Evolutionary conservation across 2,888 invertebrate genomes (phyloP).

Genomic region (Tiphia femorata): DNA sequence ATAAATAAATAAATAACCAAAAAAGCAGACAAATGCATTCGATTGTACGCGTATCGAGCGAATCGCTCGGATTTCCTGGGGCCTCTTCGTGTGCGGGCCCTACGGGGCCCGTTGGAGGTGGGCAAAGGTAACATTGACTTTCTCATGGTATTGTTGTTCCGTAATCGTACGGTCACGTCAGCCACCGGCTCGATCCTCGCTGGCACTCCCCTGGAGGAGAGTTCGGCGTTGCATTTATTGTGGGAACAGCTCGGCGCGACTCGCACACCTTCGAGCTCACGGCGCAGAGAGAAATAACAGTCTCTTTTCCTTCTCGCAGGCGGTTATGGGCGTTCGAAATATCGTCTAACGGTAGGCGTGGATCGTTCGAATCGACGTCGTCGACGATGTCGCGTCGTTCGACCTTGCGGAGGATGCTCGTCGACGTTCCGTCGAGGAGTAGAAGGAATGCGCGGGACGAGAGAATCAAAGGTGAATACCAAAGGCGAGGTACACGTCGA

Average conservation of each 20-base stretch:
- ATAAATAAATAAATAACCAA: too few species aligned
- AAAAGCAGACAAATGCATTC: too few species aligned
- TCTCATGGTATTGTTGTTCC: slow-evolving; percentile 47
- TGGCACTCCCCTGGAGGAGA: slow-evolving; percentile 29
- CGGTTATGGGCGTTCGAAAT: slow-evolving; percentile 16
- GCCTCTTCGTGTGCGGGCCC: background rate
- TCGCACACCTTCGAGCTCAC: slow-evolving; percentile 1
- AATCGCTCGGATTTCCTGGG: too few species aligned
- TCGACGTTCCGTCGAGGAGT: too few species aligned
- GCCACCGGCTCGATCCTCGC: slow-evolving; percentile 16
- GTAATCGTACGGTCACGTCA: slow-evolving; percentile 20
- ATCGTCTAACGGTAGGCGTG: slow-evolving; percentile 23
- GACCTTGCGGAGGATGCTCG: too few species aligned
- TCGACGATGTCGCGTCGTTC: slow-evolving; percentile 4
- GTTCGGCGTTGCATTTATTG: slow-evolving; percentile 21
- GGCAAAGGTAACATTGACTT: slow-evolving; percentile 48
- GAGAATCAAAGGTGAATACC: too few species aligned
- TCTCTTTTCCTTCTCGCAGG: background rate
- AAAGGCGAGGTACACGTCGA: too few species aligned
- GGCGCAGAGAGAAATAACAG: slow-evolving; percentile 7
- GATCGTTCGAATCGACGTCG: background rate
- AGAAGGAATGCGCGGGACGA: too few species aligned
- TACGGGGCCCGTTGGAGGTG: slow-evolving; percentile 6
- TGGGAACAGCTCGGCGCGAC: slow-evolving; percentile 21
- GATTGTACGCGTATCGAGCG: too few species aligned